Conservation (phyloP, 2,888 invertebrate genomes). For the Octonoba sinensis region DNA sequence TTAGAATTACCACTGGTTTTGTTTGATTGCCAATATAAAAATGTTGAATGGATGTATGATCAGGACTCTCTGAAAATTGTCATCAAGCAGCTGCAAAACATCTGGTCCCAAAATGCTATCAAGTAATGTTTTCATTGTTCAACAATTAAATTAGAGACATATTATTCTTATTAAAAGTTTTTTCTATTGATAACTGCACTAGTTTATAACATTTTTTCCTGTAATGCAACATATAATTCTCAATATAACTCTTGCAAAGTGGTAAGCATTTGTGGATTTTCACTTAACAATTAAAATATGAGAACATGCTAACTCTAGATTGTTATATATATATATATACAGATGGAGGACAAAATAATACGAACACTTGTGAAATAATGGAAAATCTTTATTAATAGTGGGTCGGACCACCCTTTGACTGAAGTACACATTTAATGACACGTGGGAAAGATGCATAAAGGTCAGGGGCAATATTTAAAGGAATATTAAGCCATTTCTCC, state of each 20-base stretch:
- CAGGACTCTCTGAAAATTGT: slow-evolving; percentile 75
- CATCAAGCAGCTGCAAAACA: slow-evolving; percentile 79
- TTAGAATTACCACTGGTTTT: slow-evolving; percentile 85
- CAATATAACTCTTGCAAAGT: neutral
- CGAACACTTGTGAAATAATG: too few species aligned
- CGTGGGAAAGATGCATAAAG: too few species aligned
- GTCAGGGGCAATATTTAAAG: too few species aligned
- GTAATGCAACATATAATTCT: neutral
- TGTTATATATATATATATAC: too few species aligned
- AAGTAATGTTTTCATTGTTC: slow-evolving; percentile 76
- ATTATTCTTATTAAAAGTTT: neutral
- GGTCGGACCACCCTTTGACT: too few species aligned
- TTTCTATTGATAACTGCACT: neutral
- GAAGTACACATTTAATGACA: too few species aligned
- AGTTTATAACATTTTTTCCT: neutral
- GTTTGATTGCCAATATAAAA: slow-evolving; percentile 76
- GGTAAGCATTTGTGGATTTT: neutral
- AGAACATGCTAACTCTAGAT: neutral
- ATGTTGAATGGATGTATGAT: slow-evolving; percentile 74
- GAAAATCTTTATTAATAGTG: too few species aligned
- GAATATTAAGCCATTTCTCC: neutral
- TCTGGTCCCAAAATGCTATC: slow-evolving; percentile 81
- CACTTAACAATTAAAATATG: neutral
- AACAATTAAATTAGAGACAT: neutral
- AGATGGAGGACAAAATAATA: too few species aligned